These are phyloP conservation scores for Poecilia gillii DNA, from an alignment of 2,797 vertebrate genomes.

Conservation along the genomic window DNA sequence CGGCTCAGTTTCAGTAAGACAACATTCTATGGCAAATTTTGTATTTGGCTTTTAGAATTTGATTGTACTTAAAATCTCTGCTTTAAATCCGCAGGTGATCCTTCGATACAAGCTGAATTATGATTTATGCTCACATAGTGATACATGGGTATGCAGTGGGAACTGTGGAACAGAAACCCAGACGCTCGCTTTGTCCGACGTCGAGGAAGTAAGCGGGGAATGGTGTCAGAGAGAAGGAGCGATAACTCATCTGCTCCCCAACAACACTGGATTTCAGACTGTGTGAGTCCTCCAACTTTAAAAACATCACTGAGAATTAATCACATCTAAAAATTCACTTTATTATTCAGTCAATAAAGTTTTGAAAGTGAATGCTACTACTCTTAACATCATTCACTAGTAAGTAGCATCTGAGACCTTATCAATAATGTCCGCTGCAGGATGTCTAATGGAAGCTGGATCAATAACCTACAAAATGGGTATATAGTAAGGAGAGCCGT, in stretches of 20 bases:
- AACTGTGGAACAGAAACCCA: neutral
- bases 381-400: too few species aligned
- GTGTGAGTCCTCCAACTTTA: neutral
- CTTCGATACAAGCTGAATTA: slow-evolving; percentile 34
- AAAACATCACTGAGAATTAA: neutral
- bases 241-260: slow-evolving; percentile 1
- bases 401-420: too few species aligned
- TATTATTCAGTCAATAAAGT: neutral
- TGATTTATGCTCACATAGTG: accelerated
- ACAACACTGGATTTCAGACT: neutral
- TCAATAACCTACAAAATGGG: accelerated
- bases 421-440: slow-evolving; percentile 2
- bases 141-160: accelerated
- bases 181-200: accelerated
- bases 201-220: accelerated
- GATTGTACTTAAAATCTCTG: neutral
- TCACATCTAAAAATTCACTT: neutral
- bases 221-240: slow-evolving; percentile 60
- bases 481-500: slow-evolving; percentile 3
- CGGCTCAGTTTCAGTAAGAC: neutral
- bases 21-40: neutral
- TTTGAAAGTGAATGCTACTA: too few species aligned
- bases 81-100: slow-evolving; percentile 33
- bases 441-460: neutral
- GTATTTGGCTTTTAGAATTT: neutral